Conservation (phyloP, 2,888 invertebrate species). For the Leucoptera coffeella region DNA sequence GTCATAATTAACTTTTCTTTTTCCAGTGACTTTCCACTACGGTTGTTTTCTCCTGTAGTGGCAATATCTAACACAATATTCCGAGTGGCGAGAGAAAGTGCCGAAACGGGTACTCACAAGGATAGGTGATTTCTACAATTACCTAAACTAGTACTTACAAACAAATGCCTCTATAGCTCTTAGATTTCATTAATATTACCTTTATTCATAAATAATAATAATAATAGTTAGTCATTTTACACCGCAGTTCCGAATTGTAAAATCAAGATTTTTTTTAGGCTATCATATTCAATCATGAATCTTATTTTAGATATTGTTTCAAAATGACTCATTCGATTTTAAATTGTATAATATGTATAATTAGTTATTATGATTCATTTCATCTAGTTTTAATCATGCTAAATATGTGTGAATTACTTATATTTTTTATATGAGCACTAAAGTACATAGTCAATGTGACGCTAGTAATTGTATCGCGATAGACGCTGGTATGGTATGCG, state of each 20-base stretch:
- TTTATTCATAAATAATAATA: neutral
- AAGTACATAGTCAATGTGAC: too few relatives aligned
- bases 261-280: too few relatives aligned
- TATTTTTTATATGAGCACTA: too few relatives aligned
- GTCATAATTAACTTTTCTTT: neutral
- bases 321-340: too few relatives aligned
- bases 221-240: neutral
- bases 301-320: too few relatives aligned
- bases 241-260: neutral
- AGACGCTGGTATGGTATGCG: too few relatives aligned
- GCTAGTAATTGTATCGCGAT: too few relatives aligned
- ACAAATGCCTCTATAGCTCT: neutral
- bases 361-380: too few relatives aligned
- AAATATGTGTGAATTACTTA: too few relatives aligned
- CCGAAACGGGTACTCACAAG: conserved; percentile 22
- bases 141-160: conserved; percentile 5
- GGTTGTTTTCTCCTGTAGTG: conserved; percentile 79
- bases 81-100: conserved; percentile 43
- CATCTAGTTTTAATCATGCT: too few relatives aligned
- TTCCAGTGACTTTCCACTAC: conserved; percentile 65
- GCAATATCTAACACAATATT: conserved; percentile 75
- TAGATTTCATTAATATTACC: neutral
- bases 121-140: conserved; percentile 24
- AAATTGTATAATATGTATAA: too few relatives aligned
- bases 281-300: too few relatives aligned